These are phyloP conservation scores for Aphaenogaster ashmeadi DNA, from an alignment of 1,140 invertebrate species.

Conservation along the genomic window DNA sequence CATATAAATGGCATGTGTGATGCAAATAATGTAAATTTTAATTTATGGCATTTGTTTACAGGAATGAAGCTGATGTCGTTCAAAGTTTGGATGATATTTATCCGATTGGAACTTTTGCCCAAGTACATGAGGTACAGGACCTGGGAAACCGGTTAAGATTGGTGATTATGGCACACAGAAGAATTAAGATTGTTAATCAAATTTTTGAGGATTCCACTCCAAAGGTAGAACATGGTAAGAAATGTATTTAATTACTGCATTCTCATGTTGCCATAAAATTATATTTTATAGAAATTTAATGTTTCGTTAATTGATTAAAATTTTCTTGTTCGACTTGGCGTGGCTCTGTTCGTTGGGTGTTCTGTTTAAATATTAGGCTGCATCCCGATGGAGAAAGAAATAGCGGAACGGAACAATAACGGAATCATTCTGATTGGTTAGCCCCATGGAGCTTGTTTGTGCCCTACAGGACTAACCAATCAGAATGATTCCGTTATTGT, in stretches of 20 bases:
- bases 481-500: too few species aligned
- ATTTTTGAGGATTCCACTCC: constrained; percentile 90
- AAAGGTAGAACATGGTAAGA: constrained; percentile 86
- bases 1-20: background rate
- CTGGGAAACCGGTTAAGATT: constrained; percentile 96
- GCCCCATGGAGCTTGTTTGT: too few species aligned
- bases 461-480: too few species aligned
- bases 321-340: constrained; percentile 20
- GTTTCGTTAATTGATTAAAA: constrained; percentile 1
- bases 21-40: background rate
- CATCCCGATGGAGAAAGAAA: too few species aligned
- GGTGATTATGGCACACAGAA: constrained; percentile 97
- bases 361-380: constrained; percentile 59
- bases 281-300: constrained; percentile 12
- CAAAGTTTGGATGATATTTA: constrained; percentile 96
- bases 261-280: background rate
- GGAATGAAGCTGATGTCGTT: constrained; percentile 96
- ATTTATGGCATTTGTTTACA: constrained; percentile 75
- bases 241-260: constrained; percentile 1
- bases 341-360: background rate
- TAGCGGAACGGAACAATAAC: too few species aligned
- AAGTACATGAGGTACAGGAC: constrained; percentile 99
- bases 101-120: constrained; percentile 97
- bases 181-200: constrained; percentile 93
- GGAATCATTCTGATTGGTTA: too few species aligned